Base-by-base conservation (phyloP, 2,113 vertebrate species). In the Etheostoma cragini region DNA sequence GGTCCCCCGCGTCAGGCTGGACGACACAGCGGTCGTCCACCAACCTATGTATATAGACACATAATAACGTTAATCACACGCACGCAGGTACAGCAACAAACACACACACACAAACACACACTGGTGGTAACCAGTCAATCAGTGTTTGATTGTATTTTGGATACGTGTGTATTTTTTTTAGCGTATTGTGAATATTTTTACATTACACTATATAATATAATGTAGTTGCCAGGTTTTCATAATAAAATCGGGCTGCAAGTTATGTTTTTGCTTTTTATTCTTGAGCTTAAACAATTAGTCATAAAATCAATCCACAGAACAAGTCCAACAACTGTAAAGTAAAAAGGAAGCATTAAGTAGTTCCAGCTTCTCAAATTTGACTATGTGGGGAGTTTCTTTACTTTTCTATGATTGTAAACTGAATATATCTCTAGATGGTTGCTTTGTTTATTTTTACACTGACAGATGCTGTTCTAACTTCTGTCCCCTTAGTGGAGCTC, bases 11-110 rank as follows among this genome's bases (percentile, higher is more conserved):
- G 77, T 99, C 97, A 35, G 98, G 98, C 93, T 99, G 98, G 8
- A 99, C 97, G 8, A 99, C 98, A 81, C 98, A 99, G n/a, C 98
- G 95, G 80, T 99, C 98, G 90, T 99, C 98, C 79, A 99, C 98
- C 91, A 99, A 95, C 80, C 98, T 99, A 91, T 50, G 89, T 78
- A 93, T 58, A 64, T 1, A 35, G 54, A 85, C 45, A 89, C 11
- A 81, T 1, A 58, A 61, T 4, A 35, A 68, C 24, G 35, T 76
- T 47, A 79, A 62, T 52, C 1, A 7, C 13, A 12, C 30, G 3
- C 35, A 24, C 5, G 49, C 38, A 42, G 38, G 38, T 42, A 42
- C 38, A 42, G 38, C 12, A 65, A 30, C 30, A 30, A 2, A 30
- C 30, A 30, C 30, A 30, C 30, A 30, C 30, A 30, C 30, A 30